Evolutionary conservation across 2,888 invertebrate species (phyloP).

Genomic region (Rhingia campestris): DNA sequence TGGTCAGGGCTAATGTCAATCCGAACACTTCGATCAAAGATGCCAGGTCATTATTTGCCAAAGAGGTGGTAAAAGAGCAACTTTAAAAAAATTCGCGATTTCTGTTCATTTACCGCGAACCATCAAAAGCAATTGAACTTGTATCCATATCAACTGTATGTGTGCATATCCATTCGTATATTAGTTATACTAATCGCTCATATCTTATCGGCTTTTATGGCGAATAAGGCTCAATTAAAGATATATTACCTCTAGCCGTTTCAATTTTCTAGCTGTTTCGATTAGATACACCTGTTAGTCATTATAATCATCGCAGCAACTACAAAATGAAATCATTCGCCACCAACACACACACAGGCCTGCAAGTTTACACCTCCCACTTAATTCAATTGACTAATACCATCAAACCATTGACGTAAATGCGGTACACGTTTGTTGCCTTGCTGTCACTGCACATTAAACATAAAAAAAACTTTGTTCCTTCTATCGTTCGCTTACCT

Average conservation of each 20-base stretch:
- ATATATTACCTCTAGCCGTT: background rate
- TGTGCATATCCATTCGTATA: too few species aligned
- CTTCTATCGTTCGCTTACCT: background rate
- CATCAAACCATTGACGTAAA: constrained; percentile 48
- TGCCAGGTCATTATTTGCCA: too few species aligned
- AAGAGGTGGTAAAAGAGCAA: too few species aligned
- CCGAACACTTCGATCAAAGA: too few species aligned
- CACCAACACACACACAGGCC: background rate
- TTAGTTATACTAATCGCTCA: too few species aligned
- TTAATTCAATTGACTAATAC: constrained; percentile 58
- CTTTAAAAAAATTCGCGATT: too few species aligned
- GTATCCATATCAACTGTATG: too few species aligned
- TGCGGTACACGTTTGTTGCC: constrained; percentile 21
- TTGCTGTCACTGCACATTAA: constrained; percentile 2
- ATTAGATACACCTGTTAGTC: constrained; percentile 10
- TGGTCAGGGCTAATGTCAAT: too few species aligned
- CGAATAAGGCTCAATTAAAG: background rate
- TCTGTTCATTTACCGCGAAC: too few species aligned
- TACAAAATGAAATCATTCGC: constrained; percentile 20
- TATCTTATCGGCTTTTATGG: background rate
- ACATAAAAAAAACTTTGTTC: background rate
- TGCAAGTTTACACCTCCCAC: constrained; percentile 24
- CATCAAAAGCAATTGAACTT: too few species aligned
- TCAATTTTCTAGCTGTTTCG: constrained; percentile 1
- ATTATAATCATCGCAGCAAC: constrained; percentile 5